Evolutionary conservation across 2,888 invertebrate genomes (phyloP).

Genomic region (Flexamia atlantica): DNA sequence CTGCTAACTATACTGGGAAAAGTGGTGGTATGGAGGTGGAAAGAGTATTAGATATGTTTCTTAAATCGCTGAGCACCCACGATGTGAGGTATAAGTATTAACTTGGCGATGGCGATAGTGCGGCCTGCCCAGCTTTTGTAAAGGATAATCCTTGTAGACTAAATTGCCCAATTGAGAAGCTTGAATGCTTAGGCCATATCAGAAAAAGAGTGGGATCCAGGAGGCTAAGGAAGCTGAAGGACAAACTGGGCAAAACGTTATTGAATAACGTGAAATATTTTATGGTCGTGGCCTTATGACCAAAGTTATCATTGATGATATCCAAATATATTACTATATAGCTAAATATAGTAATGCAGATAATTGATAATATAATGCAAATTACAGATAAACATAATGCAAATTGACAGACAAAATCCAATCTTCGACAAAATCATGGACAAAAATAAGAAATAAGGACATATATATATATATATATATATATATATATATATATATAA

Average conservation of each 20-base stretch:
- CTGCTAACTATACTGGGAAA: slow-evolving; percentile 61
- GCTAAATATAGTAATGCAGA: slow-evolving; percentile 68
- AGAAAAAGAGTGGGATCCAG: slow-evolving; percentile 63
- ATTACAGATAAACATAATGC: no score
- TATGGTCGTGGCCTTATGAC: slow-evolving; percentile 68
- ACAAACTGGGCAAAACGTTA: neutral
- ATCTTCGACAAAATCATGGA: no score
- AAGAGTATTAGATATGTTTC: slow-evolving; percentile 62
- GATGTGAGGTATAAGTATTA: slow-evolving; percentile 61
- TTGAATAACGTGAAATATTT: slow-evolving; percentile 62
- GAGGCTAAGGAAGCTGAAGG: slow-evolving; percentile 19
- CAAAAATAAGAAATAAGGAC: no score
- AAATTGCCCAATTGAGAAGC: slow-evolving; percentile 54
- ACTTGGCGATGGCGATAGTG: slow-evolving; percentile 61
- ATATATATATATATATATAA: no score
- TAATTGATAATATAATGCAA: no score
- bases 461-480: no score
- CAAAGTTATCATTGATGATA: slow-evolving; percentile 67
- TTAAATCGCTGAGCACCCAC: slow-evolving; percentile 51
- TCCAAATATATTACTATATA: slow-evolving; percentile 69
- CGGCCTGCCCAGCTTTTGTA: slow-evolving; percentile 9
- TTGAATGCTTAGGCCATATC: slow-evolving; percentile 64
- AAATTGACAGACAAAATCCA: no score
- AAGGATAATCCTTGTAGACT: slow-evolving; percentile 52
- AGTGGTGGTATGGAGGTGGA: slow-evolving; percentile 67